Base-by-base conservation (phyloP, 2,888 invertebrate genomes). In the Yponomeuta plumbellus region DNA sequence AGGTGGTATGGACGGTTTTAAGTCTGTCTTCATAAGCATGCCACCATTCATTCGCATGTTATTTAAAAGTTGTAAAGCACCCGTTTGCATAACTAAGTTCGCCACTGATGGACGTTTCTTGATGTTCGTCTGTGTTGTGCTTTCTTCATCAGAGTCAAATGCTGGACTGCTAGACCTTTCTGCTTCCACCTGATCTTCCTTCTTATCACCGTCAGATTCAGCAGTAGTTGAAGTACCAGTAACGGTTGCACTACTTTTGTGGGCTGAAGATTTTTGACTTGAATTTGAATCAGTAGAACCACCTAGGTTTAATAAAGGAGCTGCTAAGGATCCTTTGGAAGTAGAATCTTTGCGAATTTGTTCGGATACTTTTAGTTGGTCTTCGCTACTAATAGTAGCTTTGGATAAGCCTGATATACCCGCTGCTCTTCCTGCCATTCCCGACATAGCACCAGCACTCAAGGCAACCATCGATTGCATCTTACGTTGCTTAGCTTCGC, bases 91-190 rank as follows among this genome's bases (percentile, higher is more conserved):
- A 0, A 95, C 93, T 69, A 95, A 89, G 61, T 94, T 95, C 0
- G 94, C 94, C 11, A 95, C 90, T 0, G 94, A 94, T 0, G 94
- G 93, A 61, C 94, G 88, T 76, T 94, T 94, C 70, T 93, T 92
- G 0, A 89, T 75, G 67, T 92, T 92, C 0, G 91, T 85, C 70
- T 92, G 93, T 0, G 93, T 92, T 0, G 94, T 94, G 70, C 96
- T 95, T 76, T 98, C 98, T 70, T 98, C 98, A 79, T 98, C 98
- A 0, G 98, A 98, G 75, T 98, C 98, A 80, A 98, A 98, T 0
- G 97, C 97, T 0, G 97, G 94, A 80, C 98, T 98, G 76, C 98
- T 98, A 0, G 98, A 98, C 59, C 98, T 92, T 79, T 96, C 95
- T 57, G 94, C 92, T 77, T 95, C 93, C 11, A 91, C 86, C 71